Evolutionary conservation across 2,797 vertebrate species (phyloP).

Genomic region (Neopelma chrysocephalum): DNA sequence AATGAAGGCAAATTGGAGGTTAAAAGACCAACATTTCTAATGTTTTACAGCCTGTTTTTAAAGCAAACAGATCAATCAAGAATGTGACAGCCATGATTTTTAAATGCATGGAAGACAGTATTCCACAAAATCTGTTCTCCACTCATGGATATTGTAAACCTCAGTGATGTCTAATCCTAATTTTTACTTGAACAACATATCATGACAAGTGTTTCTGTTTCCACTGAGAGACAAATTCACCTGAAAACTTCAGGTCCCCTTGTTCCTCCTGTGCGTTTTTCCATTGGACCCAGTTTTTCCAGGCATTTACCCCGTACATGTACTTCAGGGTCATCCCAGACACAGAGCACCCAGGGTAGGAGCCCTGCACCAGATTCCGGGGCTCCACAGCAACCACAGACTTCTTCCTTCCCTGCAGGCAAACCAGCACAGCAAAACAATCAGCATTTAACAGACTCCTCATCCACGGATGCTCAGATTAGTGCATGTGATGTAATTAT

Average conservation of each 20-base stretch:
- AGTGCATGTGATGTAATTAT: neutral
- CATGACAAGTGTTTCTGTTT: neutral
- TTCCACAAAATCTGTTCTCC: neutral
- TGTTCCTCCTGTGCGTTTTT: conserved; percentile 87
- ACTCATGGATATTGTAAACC: neutral
- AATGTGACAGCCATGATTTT: neutral
- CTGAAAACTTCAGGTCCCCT: conserved; percentile 85
- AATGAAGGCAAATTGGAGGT: neutral
- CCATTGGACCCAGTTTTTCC: conserved; percentile 95
- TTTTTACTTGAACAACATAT: neutral
- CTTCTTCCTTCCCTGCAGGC: conserved; percentile 85
- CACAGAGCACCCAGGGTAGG: conserved; percentile 77
- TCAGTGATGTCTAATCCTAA: neutral
- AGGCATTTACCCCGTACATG: conserved; percentile 92
- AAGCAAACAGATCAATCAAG: neutral
- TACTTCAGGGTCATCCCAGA: conserved; percentile 86
- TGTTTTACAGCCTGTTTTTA: neutral
- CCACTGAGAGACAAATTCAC: conserved; percentile 63
- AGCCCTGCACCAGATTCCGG: conserved; percentile 77
- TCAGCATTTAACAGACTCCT: neutral
- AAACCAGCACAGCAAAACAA: neutral
- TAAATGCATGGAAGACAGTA: neutral
- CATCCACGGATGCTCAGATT: neutral
- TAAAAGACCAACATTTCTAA: neutral
- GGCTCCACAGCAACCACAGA: conserved; percentile 75